A percentile compares a stretch with the other conserved stretches of the same genome.
Evolutionary conservation across 1,140 invertebrate species (phyloP).

Genomic region (Drosophila chauvacae): DNA sequence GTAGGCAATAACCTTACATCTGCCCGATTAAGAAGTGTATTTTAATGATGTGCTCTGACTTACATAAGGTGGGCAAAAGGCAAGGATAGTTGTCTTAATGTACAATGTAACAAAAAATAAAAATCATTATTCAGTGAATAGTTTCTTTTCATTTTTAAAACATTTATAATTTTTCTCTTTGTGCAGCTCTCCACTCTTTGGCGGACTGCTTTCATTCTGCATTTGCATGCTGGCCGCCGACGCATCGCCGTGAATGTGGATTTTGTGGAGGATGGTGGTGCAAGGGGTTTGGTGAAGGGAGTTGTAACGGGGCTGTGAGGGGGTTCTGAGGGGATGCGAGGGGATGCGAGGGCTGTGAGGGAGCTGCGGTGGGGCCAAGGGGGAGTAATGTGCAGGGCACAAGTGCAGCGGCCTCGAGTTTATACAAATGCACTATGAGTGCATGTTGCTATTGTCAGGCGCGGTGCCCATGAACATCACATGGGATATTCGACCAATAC

Average conservation of each 20-base stretch:
- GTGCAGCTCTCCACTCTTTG: conserved; percentile 11
- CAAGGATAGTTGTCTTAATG: neutral
- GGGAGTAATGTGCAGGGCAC: conserved; percentile 50
- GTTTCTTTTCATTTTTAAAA: no score
- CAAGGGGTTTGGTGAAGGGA: neutral
- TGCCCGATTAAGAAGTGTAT: neutral
- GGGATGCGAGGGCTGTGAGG: neutral
- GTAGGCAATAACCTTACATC: no score
- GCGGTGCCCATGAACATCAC: neutral
- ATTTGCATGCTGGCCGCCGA: conserved; percentile 72
- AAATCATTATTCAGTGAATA: no score
- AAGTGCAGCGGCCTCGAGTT: conserved; percentile 77
- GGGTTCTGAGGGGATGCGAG: neutral
- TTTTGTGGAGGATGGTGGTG: conserved; percentile 7
- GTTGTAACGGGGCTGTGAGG: neutral
- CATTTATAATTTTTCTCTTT: neutral
- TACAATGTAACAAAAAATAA: neutral
- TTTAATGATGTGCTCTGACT: neutral
- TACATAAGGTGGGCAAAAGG: neutral
- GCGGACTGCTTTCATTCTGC: conserved; percentile 61
- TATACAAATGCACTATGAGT: conserved; percentile 76
- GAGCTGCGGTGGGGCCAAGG: neutral
- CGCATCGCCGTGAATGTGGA: conserved; percentile 45
- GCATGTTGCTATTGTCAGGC: conserved; percentile 67
- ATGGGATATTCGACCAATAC: conserved; percentile 3